phyloP scores from a whole-genome alignment of 2,113 vertebrate species.

The Misgurnus anguillicaudatus region DNA sequence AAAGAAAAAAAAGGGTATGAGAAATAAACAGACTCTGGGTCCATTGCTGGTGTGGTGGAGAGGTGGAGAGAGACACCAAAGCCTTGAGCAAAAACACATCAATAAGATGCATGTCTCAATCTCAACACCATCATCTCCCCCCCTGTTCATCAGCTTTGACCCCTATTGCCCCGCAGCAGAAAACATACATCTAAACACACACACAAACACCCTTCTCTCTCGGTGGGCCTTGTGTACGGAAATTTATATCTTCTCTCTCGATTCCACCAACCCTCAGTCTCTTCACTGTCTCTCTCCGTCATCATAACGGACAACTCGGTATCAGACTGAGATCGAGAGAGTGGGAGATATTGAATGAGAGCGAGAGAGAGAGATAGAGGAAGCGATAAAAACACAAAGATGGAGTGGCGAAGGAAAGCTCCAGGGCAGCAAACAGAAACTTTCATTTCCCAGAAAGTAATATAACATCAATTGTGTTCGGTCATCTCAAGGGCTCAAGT shows the following conservation, averaged over 20 bases:
- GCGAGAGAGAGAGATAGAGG: slow-evolving; percentile 1
- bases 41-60: slow-evolving; percentile 17
- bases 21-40: not conserved
- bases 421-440: slow-evolving; percentile 47
- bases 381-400: slow-evolving; percentile 6
- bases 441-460: slow-evolving; percentile 49
- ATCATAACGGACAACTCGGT: slow-evolving; percentile 9
- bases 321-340: slow-evolving; percentile 5
- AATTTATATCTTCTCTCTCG: slow-evolving; percentile 40
- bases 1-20: not conserved
- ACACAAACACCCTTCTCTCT: slow-evolving; percentile 35
- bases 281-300: slow-evolving; percentile 16
- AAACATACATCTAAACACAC: slow-evolving; percentile 40
- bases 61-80: not conserved
- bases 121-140: slow-evolving; percentile 36
- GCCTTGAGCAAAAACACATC: slow-evolving; percentile 50
- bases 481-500: slow-evolving; percentile 38
- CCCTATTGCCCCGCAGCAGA: slow-evolving; percentile 26
- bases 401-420: slow-evolving; percentile 25
- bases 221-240: slow-evolving; percentile 6
- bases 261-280: slow-evolving; percentile 6
- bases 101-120: slow-evolving; percentile 54
- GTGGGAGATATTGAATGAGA: not conserved
- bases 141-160: slow-evolving; percentile 40
- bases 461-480: slow-evolving; percentile 46